Conservation (phyloP, 1,140 invertebrate species). For the Megalopta genalis region DNA sequence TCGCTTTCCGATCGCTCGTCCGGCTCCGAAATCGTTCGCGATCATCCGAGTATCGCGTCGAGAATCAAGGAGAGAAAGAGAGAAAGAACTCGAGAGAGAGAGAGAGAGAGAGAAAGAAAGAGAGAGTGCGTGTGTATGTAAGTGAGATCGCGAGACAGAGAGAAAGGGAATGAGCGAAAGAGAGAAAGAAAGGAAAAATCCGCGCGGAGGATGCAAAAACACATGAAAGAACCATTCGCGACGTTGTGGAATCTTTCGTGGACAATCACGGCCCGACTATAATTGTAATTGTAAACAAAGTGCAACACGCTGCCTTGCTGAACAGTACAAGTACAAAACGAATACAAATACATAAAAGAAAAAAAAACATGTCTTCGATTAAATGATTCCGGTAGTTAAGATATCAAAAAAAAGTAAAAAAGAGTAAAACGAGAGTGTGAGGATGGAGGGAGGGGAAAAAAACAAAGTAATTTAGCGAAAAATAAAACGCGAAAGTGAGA, state of each 20-base stretch:
- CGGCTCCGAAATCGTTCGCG: constrained; percentile 3
- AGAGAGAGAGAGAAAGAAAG: background rate
- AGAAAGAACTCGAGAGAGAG: background rate
- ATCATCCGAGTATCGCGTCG: background rate
- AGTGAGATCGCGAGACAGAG: background rate
- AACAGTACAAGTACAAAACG: constrained; percentile 81
- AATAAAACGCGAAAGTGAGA: background rate
- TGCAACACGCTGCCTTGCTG: constrained; percentile 81
- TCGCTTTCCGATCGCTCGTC: constrained; percentile 3
- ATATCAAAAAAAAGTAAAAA: constrained; percentile 68
- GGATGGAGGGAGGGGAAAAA: constrained; percentile 32
- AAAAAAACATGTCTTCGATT: constrained; percentile 77
- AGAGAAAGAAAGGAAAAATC: background rate
- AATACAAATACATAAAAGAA: constrained; percentile 78
- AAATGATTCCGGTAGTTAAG: constrained; percentile 79
- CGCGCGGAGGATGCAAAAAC: constrained; percentile 5
- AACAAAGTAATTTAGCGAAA: too few species aligned
- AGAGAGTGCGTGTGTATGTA: background rate
- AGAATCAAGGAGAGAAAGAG: too few species aligned
- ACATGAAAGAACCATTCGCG: constrained; percentile 48
- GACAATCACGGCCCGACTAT: constrained; percentile 75
- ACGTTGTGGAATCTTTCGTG: constrained; percentile 73
- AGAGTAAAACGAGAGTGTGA: constrained; percentile 53
- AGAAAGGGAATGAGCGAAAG: background rate
- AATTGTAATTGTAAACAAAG: constrained; percentile 80